These are phyloP conservation scores for Saguinus imperator DNA, from an alignment of 2,113 vertebrate species.

Conservation along the genomic window DNA sequence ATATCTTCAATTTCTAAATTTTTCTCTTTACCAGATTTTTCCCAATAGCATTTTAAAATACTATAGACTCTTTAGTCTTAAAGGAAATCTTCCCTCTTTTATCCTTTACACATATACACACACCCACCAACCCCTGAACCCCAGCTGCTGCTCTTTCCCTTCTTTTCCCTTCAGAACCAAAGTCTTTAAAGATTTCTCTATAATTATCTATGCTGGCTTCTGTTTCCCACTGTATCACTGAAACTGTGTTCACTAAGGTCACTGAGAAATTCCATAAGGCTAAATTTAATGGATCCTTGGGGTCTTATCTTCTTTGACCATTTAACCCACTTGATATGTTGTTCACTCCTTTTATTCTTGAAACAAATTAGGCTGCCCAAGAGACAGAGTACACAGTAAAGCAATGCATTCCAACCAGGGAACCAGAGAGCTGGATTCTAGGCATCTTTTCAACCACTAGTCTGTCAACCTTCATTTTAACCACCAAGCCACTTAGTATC, in stretches of 20 bases:
- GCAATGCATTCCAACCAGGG: not conserved
- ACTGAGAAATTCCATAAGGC: not conserved
- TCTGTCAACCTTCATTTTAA: not conserved
- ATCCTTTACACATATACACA: not conserved
- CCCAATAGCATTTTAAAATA: conserved; percentile 1
- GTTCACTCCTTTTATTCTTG: not conserved
- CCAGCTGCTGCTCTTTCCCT: not conserved
- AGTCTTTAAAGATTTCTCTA: not conserved
- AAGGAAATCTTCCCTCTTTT: not conserved
- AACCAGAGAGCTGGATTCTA: not conserved
- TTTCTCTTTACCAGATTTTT: conserved; percentile 21
- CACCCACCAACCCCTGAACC: not conserved
- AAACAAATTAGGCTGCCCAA: not conserved
- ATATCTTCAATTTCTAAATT: conserved; percentile 21
- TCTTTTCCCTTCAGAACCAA: not conserved
- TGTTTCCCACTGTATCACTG: not conserved
- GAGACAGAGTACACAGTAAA: not conserved
- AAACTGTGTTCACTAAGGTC: conserved; percentile 19
- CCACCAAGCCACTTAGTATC: not conserved
- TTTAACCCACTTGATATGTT: not conserved
- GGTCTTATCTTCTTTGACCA: not conserved
- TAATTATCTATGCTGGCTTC: not conserved
- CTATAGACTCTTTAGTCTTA: not conserved
- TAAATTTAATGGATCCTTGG: not conserved
- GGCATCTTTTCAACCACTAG: not conserved